A percentile compares a stretch with the other conserved stretches of the same genome.
phyloP scores from a whole-genome alignment of 2,797 vertebrate genomes.

The Antennarius maculatus region DNA sequence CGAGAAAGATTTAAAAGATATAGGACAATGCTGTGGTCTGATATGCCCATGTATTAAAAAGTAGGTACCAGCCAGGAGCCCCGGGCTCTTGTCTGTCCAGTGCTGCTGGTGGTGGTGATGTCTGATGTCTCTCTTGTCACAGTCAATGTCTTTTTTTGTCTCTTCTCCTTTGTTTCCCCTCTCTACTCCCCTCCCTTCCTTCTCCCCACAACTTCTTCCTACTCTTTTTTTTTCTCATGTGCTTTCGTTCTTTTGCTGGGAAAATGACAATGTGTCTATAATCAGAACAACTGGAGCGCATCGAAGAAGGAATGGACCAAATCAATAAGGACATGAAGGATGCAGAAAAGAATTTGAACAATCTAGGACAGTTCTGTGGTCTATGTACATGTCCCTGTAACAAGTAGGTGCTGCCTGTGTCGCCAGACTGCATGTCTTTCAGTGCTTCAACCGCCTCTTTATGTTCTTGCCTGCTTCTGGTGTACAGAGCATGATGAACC shows the following conservation, averaged over 20 bases:
- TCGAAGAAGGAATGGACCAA: slow-evolving; percentile 99
- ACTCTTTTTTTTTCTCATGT: slow-evolving; percentile 85
- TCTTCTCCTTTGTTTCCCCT: slow-evolving; percentile 79
- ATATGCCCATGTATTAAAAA: slow-evolving; percentile 99
- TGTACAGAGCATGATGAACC: slow-evolving; percentile 69
- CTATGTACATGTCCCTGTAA: slow-evolving; percentile 99
- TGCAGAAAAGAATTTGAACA: slow-evolving; percentile 99
- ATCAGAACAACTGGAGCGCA: slow-evolving; percentile 99
- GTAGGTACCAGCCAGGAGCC: slow-evolving; percentile 95
- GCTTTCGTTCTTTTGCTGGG: slow-evolving; percentile 95
- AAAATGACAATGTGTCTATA: slow-evolving; percentile 96
- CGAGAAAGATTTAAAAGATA: slow-evolving; percentile 99
- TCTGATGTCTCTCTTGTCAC: slow-evolving; percentile 90
- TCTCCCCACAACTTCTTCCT: slow-evolving; percentile 48
- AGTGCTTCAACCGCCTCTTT: slow-evolving; percentile 68
- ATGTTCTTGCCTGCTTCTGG: slow-evolving; percentile 67
- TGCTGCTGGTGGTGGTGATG: slow-evolving; percentile 79
- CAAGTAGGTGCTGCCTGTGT: slow-evolving; percentile 99
- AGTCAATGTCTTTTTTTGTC: slow-evolving; percentile 97
- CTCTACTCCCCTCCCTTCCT: slow-evolving; percentile 42
- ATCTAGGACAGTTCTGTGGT: slow-evolving; percentile 99
- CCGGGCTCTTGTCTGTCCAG: slow-evolving; percentile 87
- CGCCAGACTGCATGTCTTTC: slow-evolving; percentile 78
- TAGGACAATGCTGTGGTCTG: slow-evolving; percentile 99
- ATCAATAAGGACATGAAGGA: slow-evolving; percentile 99